Conservation (phyloP, 2,888 invertebrate genomes). For the Alentia gelatinosa region DNA sequence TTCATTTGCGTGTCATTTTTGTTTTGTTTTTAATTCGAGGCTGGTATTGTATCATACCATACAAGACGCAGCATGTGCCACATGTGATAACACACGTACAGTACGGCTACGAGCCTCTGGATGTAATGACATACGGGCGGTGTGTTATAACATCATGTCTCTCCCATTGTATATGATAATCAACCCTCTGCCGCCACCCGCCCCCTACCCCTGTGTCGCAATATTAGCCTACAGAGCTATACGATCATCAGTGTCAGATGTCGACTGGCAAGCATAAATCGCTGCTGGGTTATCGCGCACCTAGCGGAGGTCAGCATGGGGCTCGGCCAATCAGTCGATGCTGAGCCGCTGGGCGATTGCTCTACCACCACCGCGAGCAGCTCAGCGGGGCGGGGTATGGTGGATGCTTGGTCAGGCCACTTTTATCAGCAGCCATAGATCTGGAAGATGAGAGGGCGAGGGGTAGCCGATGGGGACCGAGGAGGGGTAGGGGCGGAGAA, state of each 20-base stretch:
- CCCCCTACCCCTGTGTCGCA: neutral
- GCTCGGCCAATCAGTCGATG: neutral
- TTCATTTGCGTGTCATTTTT: too few species aligned
- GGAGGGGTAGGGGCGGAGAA: neutral
- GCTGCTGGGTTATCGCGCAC: neutral
- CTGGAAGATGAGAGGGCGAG: neutral
- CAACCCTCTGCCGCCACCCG: neutral
- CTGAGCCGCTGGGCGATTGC: neutral
- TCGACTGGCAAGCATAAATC: neutral
- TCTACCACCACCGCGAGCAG: neutral
- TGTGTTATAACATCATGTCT: neutral
- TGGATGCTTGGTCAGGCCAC: neutral
- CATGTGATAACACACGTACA: neutral
- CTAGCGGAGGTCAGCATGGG: neutral
- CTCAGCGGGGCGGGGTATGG: neutral
- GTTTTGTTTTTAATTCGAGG: too few species aligned
- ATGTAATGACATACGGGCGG: neutral
- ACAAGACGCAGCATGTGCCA: neutral
- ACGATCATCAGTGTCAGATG: neutral
- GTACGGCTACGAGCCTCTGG: neutral
- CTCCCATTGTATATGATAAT: constrained; percentile 3
- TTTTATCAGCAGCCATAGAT: neutral
- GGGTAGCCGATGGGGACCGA: neutral
- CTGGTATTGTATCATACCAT: too few species aligned
- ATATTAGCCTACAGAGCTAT: neutral